Evolutionary conservation across 2,888 invertebrate species (phyloP).

Genomic region (Oscheius myriophilus): DNA sequence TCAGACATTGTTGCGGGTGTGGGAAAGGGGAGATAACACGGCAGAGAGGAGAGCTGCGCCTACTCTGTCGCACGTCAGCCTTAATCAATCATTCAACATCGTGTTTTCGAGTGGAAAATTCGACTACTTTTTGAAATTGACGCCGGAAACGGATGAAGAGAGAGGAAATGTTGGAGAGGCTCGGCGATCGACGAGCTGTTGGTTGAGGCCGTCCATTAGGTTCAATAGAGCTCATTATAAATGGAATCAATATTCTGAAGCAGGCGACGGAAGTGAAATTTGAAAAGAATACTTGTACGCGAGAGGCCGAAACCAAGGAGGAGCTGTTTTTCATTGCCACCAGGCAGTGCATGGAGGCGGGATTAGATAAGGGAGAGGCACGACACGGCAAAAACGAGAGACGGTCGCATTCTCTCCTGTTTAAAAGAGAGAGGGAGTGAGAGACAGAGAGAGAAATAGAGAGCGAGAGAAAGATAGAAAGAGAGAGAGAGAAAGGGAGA

Average conservation of each 20-base stretch:
- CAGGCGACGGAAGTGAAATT: no score
- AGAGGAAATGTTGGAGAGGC: no score
- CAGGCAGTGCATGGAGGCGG: background rate
- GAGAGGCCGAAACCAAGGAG: background rate
- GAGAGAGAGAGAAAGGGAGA: conserved; percentile 5
- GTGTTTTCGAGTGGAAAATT: no score
- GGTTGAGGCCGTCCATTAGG: no score
- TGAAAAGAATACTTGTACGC: no score
- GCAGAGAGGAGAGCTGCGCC: conserved; percentile 11
- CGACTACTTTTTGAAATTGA: no score
- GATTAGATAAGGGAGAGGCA: background rate
- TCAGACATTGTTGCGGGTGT: background rate
- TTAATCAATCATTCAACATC: conserved; percentile 18
- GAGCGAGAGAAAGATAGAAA: background rate
- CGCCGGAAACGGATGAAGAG: no score
- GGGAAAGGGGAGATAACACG: conserved; percentile 24
- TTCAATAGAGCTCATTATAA: no score
- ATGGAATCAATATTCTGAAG: no score
- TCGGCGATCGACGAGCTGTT: no score
- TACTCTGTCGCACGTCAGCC: conserved; percentile 15
- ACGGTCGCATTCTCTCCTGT: background rate
- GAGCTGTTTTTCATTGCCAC: background rate
- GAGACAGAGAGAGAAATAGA: no score
- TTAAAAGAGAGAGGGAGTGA: no score
- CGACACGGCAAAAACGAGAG: background rate